Conservation (phyloP, 2,113 vertebrate genomes). For the Nestor notabilis region DNA sequence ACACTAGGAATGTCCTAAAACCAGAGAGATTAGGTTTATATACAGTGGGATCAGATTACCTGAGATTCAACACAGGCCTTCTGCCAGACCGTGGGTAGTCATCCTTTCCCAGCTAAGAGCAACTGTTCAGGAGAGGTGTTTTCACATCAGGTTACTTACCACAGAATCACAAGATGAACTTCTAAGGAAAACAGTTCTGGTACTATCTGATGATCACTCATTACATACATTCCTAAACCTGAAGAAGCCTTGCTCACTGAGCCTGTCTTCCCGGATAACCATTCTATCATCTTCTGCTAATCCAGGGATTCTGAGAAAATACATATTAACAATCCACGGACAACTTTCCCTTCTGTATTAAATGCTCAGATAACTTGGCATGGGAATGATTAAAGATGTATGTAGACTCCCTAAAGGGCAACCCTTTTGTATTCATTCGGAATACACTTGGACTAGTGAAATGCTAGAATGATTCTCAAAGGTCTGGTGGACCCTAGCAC, state of each 20-base stretch:
- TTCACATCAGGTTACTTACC: neutral
- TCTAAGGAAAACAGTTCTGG: neutral
- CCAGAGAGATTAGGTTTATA: neutral
- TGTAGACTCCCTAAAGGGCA: neutral
- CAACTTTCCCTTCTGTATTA: neutral
- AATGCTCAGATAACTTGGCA: neutral
- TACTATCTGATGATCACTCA: neutral
- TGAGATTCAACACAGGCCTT: neutral
- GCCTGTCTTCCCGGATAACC: neutral
- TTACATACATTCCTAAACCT: neutral
- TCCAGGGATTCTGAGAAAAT: neutral
- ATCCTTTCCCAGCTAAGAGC: neutral
- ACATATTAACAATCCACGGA: neutral
- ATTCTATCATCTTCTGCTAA: neutral
- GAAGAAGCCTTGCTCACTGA: neutral
- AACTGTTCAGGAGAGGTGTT: neutral
- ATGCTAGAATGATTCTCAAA: neutral
- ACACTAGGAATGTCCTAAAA: neutral
- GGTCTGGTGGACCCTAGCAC: neutral
- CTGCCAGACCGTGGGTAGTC: conserved; percentile 4
- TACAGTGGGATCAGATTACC: neutral
- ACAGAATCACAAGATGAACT: neutral
- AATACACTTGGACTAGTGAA: neutral
- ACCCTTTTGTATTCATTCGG: neutral
- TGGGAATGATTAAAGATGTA: neutral